Percentiles rank a stretch among this genome's conserved stretches.
Conservation (phyloP, 2,888 invertebrate genomes). For the Euproctis similis region DNA sequence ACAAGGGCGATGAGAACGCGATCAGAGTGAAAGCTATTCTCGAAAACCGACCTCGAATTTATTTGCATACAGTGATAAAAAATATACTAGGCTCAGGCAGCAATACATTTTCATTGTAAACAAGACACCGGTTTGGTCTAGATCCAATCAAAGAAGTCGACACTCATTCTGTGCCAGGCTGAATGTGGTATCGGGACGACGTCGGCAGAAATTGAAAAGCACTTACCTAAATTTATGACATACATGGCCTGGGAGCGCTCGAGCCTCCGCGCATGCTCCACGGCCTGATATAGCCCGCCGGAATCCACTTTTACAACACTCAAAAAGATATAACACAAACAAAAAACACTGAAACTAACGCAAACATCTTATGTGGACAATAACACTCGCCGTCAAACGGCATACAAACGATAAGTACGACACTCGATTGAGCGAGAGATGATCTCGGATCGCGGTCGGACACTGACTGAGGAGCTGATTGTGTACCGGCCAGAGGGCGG, state of each 20-base stretch:
- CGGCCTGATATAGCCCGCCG: slow-evolving; percentile 69
- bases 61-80: slow-evolving; percentile 35
- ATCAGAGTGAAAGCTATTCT: slow-evolving; percentile 44
- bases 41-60: slow-evolving; percentile 33
- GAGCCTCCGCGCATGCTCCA: slow-evolving; percentile 70
- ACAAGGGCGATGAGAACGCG: slow-evolving; percentile 10
- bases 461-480: slow-evolving; percentile 38
- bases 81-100: slow-evolving; percentile 32
- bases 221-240: slow-evolving; percentile 76
- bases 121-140: slow-evolving; percentile 57
- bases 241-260: slow-evolving; percentile 75
- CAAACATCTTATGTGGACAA: slow-evolving; percentile 63
- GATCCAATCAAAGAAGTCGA: slow-evolving; percentile 56
- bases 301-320: slow-evolving; percentile 71
- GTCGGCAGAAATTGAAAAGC: slow-evolving; percentile 46
- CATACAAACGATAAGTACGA: slow-evolving; percentile 33
- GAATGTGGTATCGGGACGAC: slow-evolving; percentile 46
- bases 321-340: slow-evolving; percentile 56
- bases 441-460: slow-evolving; percentile 52
- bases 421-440: slow-evolving; percentile 43
- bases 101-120: slow-evolving; percentile 28
- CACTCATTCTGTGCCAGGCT: slow-evolving; percentile 32
- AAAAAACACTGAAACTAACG: slow-evolving; percentile 57
- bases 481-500: slow-evolving; percentile 12
- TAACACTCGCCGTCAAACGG: slow-evolving; percentile 48